Conservation (phyloP, 2,113 vertebrate genomes). For the Megalops atlanticus region DNA sequence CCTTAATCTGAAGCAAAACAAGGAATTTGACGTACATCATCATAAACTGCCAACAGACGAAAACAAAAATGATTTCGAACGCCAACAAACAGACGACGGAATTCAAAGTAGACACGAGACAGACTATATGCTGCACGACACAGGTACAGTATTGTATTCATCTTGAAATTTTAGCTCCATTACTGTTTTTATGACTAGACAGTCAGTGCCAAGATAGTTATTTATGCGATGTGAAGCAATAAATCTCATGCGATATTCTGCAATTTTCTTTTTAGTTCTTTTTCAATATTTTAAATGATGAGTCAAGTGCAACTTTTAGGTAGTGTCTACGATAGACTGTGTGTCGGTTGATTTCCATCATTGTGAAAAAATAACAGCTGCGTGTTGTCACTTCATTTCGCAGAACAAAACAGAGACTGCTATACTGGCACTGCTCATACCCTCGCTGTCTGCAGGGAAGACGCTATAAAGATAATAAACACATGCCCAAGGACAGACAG, state of each 20-base stretch:
- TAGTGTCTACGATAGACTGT: neutral
- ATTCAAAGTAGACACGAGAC: conserved; percentile 39
- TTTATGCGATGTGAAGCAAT: neutral
- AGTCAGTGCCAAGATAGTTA: no score
- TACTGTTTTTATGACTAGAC: no score
- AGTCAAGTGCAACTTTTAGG: neutral
- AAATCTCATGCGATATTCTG: neutral
- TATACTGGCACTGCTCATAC: conserved; percentile 21
- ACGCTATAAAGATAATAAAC: conserved; percentile 31
- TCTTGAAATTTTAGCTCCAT: neutral
- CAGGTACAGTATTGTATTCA: conserved; percentile 47
- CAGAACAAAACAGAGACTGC: conserved; percentile 50
- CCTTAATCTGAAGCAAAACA: conserved; percentile 64
- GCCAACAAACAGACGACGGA: conserved; percentile 46
- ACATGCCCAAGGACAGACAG: conserved; percentile 47
- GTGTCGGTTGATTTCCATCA: neutral
- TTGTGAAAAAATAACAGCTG: conserved; percentile 34
- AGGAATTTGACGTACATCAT: conserved; percentile 27
- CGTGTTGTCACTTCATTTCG: conserved; percentile 42
- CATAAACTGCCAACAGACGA: conserved; percentile 20
- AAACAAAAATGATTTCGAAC: conserved; percentile 37
- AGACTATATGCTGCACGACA: conserved; percentile 36
- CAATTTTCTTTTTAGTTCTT: no score
- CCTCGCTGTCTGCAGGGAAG: conserved; percentile 38
- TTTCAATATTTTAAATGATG: no score